phyloP scores from a whole-genome alignment of 2,113 vertebrate species.

The Petrocephalus microphthalmus region DNA sequence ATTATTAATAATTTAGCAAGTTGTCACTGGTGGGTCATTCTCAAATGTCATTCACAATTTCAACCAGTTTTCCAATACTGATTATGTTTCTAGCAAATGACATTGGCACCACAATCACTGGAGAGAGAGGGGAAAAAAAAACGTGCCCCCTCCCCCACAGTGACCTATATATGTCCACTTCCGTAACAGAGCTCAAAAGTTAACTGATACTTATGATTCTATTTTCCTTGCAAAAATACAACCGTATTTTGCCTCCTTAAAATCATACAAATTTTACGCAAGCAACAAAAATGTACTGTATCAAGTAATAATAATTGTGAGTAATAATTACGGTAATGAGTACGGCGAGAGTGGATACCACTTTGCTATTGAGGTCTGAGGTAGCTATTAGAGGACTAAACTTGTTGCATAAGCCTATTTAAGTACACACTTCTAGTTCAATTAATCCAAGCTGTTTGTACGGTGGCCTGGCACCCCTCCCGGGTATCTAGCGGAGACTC shows the following conservation, averaged over 20 bases:
- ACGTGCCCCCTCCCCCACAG: background rate
- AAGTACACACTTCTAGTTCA: background rate
- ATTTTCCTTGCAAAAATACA: background rate
- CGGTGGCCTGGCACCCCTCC: background rate
- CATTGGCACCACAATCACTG: background rate
- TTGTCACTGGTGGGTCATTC: background rate
- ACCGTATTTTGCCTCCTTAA: background rate
- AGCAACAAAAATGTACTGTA: background rate
- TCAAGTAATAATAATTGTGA: background rate
- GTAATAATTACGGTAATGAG: background rate
- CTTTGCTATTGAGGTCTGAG: background rate
- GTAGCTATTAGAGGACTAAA: background rate
- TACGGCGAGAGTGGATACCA: background rate
- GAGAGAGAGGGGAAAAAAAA: background rate
- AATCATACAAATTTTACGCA: background rate
- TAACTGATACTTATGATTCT: background rate
- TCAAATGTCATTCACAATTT: constrained; percentile 10
- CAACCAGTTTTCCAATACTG: constrained; percentile 4
- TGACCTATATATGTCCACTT: background rate
- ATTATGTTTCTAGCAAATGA: background rate
- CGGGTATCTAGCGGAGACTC: background rate
- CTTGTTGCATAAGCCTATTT: background rate
- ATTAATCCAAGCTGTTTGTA: constrained; percentile 11
- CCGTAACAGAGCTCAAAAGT: background rate
- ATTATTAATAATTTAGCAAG: constrained; percentile 13